These are phyloP conservation scores for Liasis olivaceus DNA, from an alignment of 2,797 vertebrate genomes.

Conservation along the genomic window DNA sequence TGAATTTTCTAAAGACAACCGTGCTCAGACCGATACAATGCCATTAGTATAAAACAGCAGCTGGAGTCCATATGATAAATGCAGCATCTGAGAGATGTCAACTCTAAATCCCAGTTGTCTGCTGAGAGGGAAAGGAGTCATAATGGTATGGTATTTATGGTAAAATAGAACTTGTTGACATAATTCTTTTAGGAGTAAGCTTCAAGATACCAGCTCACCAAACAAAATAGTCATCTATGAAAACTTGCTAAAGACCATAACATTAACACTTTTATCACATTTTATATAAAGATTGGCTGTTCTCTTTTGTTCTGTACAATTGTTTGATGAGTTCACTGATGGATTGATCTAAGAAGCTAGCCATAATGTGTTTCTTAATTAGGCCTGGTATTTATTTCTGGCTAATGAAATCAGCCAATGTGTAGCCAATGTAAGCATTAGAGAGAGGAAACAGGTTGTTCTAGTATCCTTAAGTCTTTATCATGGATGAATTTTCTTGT, in stretches of 20 bases:
- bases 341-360: neutral
- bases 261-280: neutral
- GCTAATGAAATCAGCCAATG: slow-evolving; percentile 56
- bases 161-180: neutral
- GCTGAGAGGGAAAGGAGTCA: neutral
- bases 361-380: slow-evolving; percentile 48
- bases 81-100: neutral
- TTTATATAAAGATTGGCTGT: neutral
- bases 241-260: neutral
- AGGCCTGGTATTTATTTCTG: slow-evolving; percentile 45
- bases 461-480: neutral
- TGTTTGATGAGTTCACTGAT: slow-evolving; percentile 24
- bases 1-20: too few species aligned
- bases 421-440: slow-evolving; percentile 40
- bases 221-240: neutral
- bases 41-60: neutral
- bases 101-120: neutral
- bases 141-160: neutral
- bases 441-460: slow-evolving; percentile 33
- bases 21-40: neutral
- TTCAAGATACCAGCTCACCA: neutral
- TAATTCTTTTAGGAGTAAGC: neutral
- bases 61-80: neutral
- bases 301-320: neutral
- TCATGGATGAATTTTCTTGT: slow-evolving; percentile 6